Evolutionary conservation across 2,113 vertebrate genomes (phyloP), one percentile per base, ranked within the genome.

Genomic region (Rhodinocichla rosea): DNA sequence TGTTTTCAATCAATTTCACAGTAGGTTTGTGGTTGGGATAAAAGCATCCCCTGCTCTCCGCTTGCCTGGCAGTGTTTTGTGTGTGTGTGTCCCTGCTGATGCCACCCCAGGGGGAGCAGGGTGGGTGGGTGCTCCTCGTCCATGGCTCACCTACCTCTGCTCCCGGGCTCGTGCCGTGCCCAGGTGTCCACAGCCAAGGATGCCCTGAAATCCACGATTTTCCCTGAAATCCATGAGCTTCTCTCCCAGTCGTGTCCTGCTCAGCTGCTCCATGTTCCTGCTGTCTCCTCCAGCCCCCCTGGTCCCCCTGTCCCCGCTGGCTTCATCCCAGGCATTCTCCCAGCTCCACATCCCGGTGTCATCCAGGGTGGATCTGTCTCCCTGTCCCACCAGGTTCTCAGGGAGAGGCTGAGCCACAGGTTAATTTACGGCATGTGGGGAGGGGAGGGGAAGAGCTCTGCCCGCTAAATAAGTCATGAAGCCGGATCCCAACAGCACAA

Each of bases 381-480:
- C 79, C 11, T 23, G 67, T 94, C 81, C 81, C 56, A 3, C 8
- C 55, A 14, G 39, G 73, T 56, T 92, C 70, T 47, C 8, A 1
- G 1, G 2, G 6, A 28, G 56, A 33, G 74, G 53, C 4, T 42
- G 89, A 60, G 81, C 92, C 11, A 1, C 24, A 8, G 81, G 86
- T 92, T 95, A 37, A 96, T 93, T 95, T 91, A 87, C 7, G 44
- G 76, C 7, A 2, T 78, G 71, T 6, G 4, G 26, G 87, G 86
- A 83, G 86, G 77, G 18, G 90, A 32, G 81, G 89, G 95, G 94
- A 95, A 71, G 15, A 35, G 65, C 28, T 60, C 96, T 68, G 85
- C 92, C 74, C 92, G 21, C 91, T 95, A 91, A 97, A 96, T 97
- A 96, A 97, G 97, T 97, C 95, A 96, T 95, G 97, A 97, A 89